These are phyloP conservation scores for Hanleya hanleyi DNA, from an alignment of 2,888 invertebrate species.

Conservation along the genomic window DNA sequence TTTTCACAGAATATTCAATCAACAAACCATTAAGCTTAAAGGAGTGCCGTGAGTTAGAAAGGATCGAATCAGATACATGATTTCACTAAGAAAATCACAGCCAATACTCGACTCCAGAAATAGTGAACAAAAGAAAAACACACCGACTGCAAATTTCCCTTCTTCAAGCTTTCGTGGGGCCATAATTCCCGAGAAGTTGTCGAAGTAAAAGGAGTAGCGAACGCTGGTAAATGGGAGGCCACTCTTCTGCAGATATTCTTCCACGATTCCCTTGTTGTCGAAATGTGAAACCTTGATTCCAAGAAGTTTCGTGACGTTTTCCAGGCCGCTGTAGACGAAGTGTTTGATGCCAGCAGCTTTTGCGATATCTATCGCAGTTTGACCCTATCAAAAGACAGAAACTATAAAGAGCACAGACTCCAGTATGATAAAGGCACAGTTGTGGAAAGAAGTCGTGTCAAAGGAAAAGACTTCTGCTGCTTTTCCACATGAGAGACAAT, in stretches of 20 bases:
- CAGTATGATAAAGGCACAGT: no score
- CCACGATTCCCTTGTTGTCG: slow-evolving; percentile 36
- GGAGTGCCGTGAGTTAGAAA: no score
- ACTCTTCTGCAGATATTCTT: slow-evolving; percentile 29
- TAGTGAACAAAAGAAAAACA: background rate
- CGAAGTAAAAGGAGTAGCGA: slow-evolving; percentile 28
- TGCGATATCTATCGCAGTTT: slow-evolving; percentile 30
- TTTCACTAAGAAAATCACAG: no score
- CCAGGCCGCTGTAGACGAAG: slow-evolving; percentile 40
- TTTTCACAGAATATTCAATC: no score
- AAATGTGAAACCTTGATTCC: slow-evolving; percentile 29
- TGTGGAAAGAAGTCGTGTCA: no score
- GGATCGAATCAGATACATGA: no score
- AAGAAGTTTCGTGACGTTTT: slow-evolving; percentile 32
- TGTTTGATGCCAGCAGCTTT: slow-evolving; percentile 36
- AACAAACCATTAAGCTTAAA: no score
- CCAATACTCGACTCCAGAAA: no score
- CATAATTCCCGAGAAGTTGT: slow-evolving; percentile 20
- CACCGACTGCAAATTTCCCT: slow-evolving; percentile 22
- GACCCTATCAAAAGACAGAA: slow-evolving; percentile 32
- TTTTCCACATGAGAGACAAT: no score
- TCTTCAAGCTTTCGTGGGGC: slow-evolving; percentile 25
- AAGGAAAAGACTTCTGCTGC: no score
- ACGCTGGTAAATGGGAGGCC: slow-evolving; percentile 36
- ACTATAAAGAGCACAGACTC: no score